Evolutionary conservation across 2,888 invertebrate genomes (phyloP).

Genomic region (Tridacna gigas): DNA sequence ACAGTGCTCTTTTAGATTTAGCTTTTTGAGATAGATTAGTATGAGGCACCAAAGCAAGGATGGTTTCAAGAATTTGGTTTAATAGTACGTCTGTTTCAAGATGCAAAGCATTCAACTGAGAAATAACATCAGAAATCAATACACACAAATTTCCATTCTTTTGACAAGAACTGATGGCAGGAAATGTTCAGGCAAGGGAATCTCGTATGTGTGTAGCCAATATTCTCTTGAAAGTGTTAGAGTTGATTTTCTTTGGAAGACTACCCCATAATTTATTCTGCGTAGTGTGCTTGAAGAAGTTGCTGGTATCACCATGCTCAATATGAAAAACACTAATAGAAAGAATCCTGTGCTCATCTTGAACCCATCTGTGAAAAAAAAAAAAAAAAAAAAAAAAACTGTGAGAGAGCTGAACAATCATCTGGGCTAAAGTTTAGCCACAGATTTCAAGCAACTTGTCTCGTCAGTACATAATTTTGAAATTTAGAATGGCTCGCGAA

Average conservation of each 20-base stretch:
- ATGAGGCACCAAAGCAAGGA: slow-evolving; percentile 15
- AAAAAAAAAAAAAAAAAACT: no score
- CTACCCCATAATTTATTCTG: slow-evolving; percentile 51
- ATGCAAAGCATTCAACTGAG: slow-evolving; percentile 30
- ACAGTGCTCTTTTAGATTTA: slow-evolving; percentile 29
- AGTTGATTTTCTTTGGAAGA: slow-evolving; percentile 28
- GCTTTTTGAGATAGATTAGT: slow-evolving; percentile 28
- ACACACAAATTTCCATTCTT: slow-evolving; percentile 12
- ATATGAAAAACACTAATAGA: slow-evolving; percentile 4
- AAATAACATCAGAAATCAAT: slow-evolving; percentile 24
- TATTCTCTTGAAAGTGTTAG: slow-evolving; percentile 38
- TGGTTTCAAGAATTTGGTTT: slow-evolving; percentile 20
- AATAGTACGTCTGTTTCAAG: slow-evolving; percentile 13
- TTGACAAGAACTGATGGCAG: slow-evolving; percentile 16
- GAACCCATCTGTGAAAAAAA: slow-evolving; percentile 30
- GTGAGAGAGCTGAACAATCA: background rate
- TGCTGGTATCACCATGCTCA: background rate
- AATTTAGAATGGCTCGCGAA: slow-evolving; percentile 27
- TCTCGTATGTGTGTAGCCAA: slow-evolving; percentile 52
- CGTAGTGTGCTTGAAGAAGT: slow-evolving; percentile 23
- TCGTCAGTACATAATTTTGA: slow-evolving; percentile 26
- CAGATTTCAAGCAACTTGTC: background rate
- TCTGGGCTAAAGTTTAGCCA: background rate
- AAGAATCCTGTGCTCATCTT: slow-evolving; percentile 19
- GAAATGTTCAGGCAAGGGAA: slow-evolving; percentile 33